Percentiles rank a stretch among this genome's conserved stretches.
Evolutionary conservation across 2,113 vertebrate species (phyloP).

Genomic region (Gambusia holbrooki): DNA sequence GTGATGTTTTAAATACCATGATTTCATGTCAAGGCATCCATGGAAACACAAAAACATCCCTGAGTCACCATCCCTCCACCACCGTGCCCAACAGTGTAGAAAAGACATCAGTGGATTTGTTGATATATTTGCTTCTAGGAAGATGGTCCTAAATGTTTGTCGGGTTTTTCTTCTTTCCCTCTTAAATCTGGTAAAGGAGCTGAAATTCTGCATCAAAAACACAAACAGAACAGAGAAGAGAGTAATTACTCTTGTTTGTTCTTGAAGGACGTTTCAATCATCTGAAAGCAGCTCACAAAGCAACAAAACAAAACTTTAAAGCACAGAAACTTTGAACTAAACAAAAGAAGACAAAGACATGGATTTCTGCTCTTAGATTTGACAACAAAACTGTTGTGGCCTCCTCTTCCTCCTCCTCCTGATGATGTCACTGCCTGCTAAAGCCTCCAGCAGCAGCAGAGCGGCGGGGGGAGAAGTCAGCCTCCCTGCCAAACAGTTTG

Average conservation of each 20-base stretch:
- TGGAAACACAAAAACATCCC: too few relatives aligned
- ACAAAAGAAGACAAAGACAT: not conserved
- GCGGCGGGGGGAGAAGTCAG: constrained; percentile 9
- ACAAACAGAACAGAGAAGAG: not conserved
- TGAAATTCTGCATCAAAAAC: not conserved
- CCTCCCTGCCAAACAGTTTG: constrained; percentile 34
- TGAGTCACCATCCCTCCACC: too few relatives aligned
- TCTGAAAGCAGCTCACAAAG: not conserved
- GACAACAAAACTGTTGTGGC: not conserved
- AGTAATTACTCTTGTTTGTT: not conserved
- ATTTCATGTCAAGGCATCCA: too few relatives aligned
- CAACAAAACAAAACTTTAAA: not conserved
- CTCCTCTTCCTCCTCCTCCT: constrained; percentile 9
- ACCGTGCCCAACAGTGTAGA: too few relatives aligned
- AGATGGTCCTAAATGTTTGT: too few relatives aligned
- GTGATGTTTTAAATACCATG: too few relatives aligned
- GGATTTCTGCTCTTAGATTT: not conserved
- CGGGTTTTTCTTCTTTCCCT: too few relatives aligned
- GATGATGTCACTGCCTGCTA: constrained; percentile 61
- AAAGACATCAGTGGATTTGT: too few relatives aligned
- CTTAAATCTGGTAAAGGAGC: too few relatives aligned
- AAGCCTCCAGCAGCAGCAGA: constrained; percentile 35
- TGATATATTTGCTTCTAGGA: too few relatives aligned
- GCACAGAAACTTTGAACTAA: not conserved
- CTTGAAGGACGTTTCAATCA: not conserved